phyloP scores from a whole-genome alignment of 1,140 invertebrate genomes.

The Drosophila cardini region DNA sequence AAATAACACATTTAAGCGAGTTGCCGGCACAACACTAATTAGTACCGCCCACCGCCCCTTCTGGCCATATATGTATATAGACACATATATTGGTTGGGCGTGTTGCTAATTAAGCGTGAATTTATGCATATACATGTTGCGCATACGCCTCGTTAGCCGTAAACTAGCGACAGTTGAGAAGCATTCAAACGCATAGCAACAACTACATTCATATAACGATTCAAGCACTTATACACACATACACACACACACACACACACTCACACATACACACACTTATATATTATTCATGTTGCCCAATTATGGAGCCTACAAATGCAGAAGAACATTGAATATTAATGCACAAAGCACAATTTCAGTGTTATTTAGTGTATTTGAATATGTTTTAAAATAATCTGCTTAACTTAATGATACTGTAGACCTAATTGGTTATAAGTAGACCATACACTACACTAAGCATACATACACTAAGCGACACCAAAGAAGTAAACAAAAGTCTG shows the following conservation, averaged over 20 bases:
- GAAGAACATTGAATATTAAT: constrained; percentile 64
- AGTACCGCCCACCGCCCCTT: constrained; percentile 10
- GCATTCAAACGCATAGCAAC: constrained; percentile 48
- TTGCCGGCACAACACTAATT: constrained; percentile 62
- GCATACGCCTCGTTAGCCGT: constrained; percentile 70
- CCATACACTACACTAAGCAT: too few relatives aligned
- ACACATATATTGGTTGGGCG: constrained; percentile 6
- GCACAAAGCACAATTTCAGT: constrained; percentile 30
- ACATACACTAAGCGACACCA: too few relatives aligned
- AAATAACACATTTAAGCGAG: constrained; percentile 64
- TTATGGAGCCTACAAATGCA: constrained; percentile 62
- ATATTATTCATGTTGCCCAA: constrained; percentile 71
- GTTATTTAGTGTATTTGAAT: neutral
- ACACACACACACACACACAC: constrained; percentile 1
- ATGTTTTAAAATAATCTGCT: neutral
- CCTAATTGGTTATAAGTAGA: too few relatives aligned
- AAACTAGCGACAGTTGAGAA: constrained; percentile 47
- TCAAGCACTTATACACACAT: constrained; percentile 2
- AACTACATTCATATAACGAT: constrained; percentile 21
- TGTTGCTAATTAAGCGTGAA: constrained; percentile 76
- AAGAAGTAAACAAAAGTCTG: neutral
- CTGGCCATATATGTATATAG: neutral
- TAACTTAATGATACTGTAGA: neutral
- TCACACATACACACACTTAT: constrained; percentile 11
- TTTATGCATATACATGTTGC: constrained; percentile 81